Evolutionary conservation across 2,888 invertebrate species (phyloP).

Genomic region (Eustalomyia histrio): DNA sequence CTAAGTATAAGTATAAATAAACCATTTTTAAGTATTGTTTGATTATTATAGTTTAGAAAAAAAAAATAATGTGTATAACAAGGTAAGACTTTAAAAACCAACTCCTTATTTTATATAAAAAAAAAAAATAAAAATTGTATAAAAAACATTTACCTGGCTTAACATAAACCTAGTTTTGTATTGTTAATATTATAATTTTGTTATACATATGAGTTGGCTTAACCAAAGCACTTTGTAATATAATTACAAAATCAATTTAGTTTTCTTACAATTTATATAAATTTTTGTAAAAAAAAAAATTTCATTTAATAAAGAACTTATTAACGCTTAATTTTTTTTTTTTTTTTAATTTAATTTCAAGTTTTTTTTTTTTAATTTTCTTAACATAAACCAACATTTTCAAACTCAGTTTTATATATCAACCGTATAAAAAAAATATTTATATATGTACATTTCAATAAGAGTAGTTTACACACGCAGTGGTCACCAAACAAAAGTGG

Average conservation of each 20-base stretch:
- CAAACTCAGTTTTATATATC: conserved; percentile 18
- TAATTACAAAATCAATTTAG: conserved; percentile 44
- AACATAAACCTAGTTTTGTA: conserved; percentile 6
- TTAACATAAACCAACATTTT: conserved; percentile 50
- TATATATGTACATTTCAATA: conserved; percentile 76
- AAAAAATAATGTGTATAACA: background rate
- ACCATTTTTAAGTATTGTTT: background rate
- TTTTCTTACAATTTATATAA: conserved; percentile 50
- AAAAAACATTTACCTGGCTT: background rate
- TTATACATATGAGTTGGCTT: conserved; percentile 43
- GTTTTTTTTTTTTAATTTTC: conserved; percentile 17
- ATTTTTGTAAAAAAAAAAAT: conserved; percentile 22
- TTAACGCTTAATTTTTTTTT: conserved; percentile 1
- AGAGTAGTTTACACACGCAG: conserved; percentile 80
- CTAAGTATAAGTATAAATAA: background rate
- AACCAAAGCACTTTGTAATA: conserved; percentile 48
- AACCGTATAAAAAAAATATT: conserved; percentile 49
- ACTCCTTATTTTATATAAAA: background rate
- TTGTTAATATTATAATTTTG: conserved; percentile 14
- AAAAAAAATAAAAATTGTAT: background rate
- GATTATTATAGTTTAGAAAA: background rate
- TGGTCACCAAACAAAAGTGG: conserved; percentile 77
- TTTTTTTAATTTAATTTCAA: conserved; percentile 3
- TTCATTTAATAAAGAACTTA: background rate
- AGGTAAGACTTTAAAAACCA: background rate